These are phyloP conservation scores for Tenthredo distinguenda DNA, from an alignment of 2,888 invertebrate genomes.

Conservation along the genomic window DNA sequence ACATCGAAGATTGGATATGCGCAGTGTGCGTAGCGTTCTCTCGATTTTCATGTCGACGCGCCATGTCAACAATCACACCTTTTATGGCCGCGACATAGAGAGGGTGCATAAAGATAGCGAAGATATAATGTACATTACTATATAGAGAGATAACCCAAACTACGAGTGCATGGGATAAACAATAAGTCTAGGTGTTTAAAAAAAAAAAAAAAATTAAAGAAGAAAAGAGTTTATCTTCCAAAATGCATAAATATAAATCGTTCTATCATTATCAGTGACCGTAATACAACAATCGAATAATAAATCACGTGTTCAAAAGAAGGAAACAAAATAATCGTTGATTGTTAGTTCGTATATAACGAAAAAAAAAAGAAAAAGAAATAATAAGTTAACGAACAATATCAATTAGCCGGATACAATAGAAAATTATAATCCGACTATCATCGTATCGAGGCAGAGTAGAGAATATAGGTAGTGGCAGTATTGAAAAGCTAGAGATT, in stretches of 20 bases:
- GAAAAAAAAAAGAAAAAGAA: background rate
- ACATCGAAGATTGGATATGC: constrained; percentile 35
- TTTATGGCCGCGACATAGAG: constrained; percentile 44
- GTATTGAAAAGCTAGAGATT: constrained; percentile 5
- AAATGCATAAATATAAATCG: background rate
- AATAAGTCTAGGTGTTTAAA: background rate
- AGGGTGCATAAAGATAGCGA: constrained; percentile 8
- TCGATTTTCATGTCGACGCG: constrained; percentile 42
- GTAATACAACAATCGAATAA: background rate
- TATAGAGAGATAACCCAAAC: background rate
- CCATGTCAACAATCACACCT: constrained; percentile 51
- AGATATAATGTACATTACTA: background rate
- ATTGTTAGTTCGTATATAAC: background rate
- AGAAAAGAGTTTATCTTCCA: background rate
- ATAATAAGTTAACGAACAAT: background rate
- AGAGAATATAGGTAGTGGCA: constrained; percentile 13
- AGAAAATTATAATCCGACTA: background rate
- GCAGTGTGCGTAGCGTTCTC: background rate
- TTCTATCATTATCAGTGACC: background rate
- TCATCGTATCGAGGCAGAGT: background rate
- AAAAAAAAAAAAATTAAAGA: background rate
- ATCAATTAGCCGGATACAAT: background rate
- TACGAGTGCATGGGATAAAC: background rate
- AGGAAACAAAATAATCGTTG: background rate
- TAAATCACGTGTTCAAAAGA: background rate